A percentile compares a stretch with the other conserved stretches of the same genome.
phyloP scores from a whole-genome alignment of 2,797 vertebrate species.

The Clarias platycephalus region DNA sequence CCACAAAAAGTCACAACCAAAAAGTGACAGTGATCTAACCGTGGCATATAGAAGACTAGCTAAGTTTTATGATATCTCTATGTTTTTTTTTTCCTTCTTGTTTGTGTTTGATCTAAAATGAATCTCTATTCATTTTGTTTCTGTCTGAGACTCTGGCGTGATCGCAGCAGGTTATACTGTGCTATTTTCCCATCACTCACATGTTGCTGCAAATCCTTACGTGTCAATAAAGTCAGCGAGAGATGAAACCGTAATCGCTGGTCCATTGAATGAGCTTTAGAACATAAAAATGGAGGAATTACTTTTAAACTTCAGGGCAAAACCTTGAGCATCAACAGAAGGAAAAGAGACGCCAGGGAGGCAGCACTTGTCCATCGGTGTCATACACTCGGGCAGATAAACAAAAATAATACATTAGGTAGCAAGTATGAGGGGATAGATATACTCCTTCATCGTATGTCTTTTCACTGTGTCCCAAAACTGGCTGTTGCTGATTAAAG shows the following conservation, averaged over 20 bases:
- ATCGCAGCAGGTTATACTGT: not conserved
- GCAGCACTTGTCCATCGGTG: constrained; percentile 71
- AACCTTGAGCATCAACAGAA: constrained; percentile 62
- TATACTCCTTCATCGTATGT: constrained; percentile 40
- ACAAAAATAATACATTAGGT: constrained; percentile 16
- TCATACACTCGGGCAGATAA: constrained; percentile 52
- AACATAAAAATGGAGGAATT: constrained; percentile 28
- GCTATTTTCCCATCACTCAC: not conserved
- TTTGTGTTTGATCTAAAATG: constrained; percentile 1
- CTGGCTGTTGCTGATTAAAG: constrained; percentile 15
- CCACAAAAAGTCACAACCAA: not conserved
- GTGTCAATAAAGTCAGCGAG: constrained; percentile 16
- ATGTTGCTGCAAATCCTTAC: not conserved
- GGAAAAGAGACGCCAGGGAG: constrained; percentile 68
- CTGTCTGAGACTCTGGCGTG: not conserved
- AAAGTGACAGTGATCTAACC: constrained; percentile 2
- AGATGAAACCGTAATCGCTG: constrained; percentile 22
- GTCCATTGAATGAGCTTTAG: constrained; percentile 33
- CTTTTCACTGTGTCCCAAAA: constrained; percentile 35
- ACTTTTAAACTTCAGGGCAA: constrained; percentile 65
- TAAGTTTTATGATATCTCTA: not conserved
- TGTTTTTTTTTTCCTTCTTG: not conserved
- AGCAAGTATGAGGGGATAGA: constrained; percentile 19
- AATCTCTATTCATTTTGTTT: not conserved
- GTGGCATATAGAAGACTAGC: not conserved